Percentiles rank a stretch among this genome's conserved stretches.
These are phyloP conservation scores for Hypsibius dujardini DNA, from an alignment of 1,140 invertebrate species.

Conservation along the genomic window DNA sequence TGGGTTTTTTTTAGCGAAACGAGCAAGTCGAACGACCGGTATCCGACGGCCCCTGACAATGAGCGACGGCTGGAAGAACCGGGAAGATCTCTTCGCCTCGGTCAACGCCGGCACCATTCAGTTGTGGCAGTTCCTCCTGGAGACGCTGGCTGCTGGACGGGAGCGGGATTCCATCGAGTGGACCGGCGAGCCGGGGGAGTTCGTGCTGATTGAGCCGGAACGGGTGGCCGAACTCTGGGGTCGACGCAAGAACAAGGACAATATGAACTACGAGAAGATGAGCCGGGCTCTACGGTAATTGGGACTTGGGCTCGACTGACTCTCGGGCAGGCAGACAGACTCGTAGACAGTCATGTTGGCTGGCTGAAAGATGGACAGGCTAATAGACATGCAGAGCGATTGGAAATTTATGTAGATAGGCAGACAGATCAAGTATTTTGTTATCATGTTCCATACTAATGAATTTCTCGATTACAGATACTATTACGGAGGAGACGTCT, in stretches of 20 bases:
- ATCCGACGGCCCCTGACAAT: neutral
- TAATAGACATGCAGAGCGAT: neutral
- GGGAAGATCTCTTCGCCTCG: conserved; percentile 3
- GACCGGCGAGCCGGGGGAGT: conserved; percentile 63
- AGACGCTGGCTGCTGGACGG: conserved; percentile 58
- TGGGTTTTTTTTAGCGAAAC: neutral
- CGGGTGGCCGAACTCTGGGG: conserved; percentile 71
- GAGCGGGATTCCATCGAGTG: conserved; percentile 58
- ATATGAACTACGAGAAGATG: conserved; percentile 86
- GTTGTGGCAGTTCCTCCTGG: conserved; percentile 74
- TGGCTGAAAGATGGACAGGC: neutral
- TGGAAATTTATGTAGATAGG: neutral
- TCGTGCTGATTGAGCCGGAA: conserved; percentile 66
- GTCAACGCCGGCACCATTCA: conserved; percentile 65
- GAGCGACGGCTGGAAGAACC: neutral
- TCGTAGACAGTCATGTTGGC: neutral
- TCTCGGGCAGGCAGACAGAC: neutral
- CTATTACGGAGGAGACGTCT: conserved; percentile 78
- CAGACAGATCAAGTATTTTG: neutral
- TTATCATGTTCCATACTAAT: neutral
- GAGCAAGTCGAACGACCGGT: neutral
- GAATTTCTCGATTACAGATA: conserved; percentile 34
- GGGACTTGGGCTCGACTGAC: no score
- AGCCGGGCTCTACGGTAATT: conserved; percentile 52
- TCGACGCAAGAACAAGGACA: conserved; percentile 67